A percentile compares a stretch with the other conserved stretches of the same genome.
These are phyloP conservation scores for Arctocebus calabarensis DNA, from an alignment of 2,797 vertebrate genomes.

Conservation along the genomic window DNA sequence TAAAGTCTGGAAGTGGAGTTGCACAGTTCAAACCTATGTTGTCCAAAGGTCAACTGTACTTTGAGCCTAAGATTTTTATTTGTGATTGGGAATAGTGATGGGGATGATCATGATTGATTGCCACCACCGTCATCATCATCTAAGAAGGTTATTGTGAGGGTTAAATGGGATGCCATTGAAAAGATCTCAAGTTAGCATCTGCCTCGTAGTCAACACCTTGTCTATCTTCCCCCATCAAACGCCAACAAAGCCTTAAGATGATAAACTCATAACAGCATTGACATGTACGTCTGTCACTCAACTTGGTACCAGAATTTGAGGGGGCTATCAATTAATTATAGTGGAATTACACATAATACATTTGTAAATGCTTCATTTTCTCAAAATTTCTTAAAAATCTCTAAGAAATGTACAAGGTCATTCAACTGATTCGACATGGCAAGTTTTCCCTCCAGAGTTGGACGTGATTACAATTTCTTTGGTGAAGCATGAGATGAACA, in stretches of 20 bases:
- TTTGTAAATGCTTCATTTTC: conserved; percentile 34
- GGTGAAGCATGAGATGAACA: neutral
- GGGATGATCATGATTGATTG: neutral
- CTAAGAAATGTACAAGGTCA: neutral
- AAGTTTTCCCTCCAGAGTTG: neutral
- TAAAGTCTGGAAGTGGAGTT: neutral
- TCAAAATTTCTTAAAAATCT: conserved; percentile 43
- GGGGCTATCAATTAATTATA: conserved; percentile 11
- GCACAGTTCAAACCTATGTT: neutral
- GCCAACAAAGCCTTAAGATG: neutral
- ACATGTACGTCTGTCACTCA: conserved; percentile 8
- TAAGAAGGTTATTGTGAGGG: neutral
- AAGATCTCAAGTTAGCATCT: neutral
- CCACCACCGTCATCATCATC: neutral
- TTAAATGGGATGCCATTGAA: neutral
- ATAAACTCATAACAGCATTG: neutral
- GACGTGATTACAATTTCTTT: conserved; percentile 8
- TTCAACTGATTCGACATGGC: neutral
- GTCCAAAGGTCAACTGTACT: neutral
- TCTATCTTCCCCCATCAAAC: neutral
- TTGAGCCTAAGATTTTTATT: neutral
- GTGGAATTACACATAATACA: neutral
- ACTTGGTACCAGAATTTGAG: conserved; percentile 20
- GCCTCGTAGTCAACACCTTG: neutral
- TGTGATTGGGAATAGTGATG: neutral